Evolutionary conservation across 2,888 invertebrate genomes (phyloP), one percentile per base, ranked within the genome.

Genomic region (Tenthredo mesomela): DNA sequence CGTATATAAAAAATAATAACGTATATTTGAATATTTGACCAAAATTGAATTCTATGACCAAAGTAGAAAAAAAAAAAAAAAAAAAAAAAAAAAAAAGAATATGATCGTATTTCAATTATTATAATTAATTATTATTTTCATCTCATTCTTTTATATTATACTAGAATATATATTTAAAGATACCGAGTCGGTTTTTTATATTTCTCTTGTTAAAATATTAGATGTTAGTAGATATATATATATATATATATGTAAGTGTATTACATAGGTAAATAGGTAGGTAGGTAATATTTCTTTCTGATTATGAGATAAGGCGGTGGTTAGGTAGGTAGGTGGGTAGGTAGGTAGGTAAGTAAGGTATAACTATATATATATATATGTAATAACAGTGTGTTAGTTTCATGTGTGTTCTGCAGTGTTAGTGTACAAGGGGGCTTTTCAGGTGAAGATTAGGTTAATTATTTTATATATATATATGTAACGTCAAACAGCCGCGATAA

Each of bases 381-480:
- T 18, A 37, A 70, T 33, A 29, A 25, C 18, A 5, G 37, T 37
- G 5, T 70, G 70, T n/a, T n/a, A n/a, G n/a, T 18, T 70, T 33
- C 3, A 70, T 70, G 37, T 15, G 70, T n/a, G 33, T 15, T n/a
- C 1, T 6, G 40, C n/a, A n/a, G n/a, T 70, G 37, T 37, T 61
- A 25, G 21, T 61, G 61, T 18, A 21, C 1, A 1, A 29, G 61
- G 9, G 21, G 25, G 61, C 25, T 25, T 61, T 61, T 61, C n/a
- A 85, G 84, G 88, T 87, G 86, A 87, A 91, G 90, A 91, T 91
- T 89, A 90, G 88, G 88, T 88, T 89, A 90, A 91, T 91, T 91
- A 91, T 90, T 91, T 90, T 90, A 90, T 82, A 73, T 33, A 33
- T 29, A 29, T 33, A 33, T 43, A 89, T 88, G 88, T 87, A 88